Conservation (phyloP, 2,113 vertebrate genomes). For the Neodon shergylaensis region DNA sequence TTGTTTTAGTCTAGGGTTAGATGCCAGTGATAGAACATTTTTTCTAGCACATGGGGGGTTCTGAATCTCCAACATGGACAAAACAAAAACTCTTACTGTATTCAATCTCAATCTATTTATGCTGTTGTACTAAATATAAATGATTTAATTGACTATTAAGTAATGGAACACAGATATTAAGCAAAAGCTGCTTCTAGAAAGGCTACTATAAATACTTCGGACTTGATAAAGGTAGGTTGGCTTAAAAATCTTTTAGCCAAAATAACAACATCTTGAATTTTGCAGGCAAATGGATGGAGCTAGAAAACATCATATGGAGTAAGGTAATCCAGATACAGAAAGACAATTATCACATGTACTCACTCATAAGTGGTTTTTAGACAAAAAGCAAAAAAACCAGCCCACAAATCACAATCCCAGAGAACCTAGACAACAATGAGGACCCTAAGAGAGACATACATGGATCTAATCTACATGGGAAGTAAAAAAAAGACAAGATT, state of each 20-base stretch:
- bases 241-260: not conserved
- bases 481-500: no score
- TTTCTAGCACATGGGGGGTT: not conserved
- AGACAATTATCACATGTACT: no score
- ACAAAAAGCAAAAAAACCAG: no score
- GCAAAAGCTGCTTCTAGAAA: conserved; percentile 32
- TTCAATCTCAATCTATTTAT: conserved; percentile 47
- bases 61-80: not conserved
- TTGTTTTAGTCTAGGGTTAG: not conserved
- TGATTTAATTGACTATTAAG: conserved; percentile 1
- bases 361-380: no score
- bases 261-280: no score
- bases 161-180: not conserved
- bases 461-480: no score
- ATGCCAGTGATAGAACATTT: not conserved
- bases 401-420: no score
- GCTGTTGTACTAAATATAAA: not conserved
- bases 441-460: no score
- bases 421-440: no score
- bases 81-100: not conserved
- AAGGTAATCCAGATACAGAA: no score
- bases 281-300: no score
- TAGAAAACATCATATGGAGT: no score
- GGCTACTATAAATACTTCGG: conserved; percentile 19
- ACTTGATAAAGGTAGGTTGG: not conserved